Conservation (phyloP, 2,113 vertebrate genomes). For the Osmerus eperlanus region DNA sequence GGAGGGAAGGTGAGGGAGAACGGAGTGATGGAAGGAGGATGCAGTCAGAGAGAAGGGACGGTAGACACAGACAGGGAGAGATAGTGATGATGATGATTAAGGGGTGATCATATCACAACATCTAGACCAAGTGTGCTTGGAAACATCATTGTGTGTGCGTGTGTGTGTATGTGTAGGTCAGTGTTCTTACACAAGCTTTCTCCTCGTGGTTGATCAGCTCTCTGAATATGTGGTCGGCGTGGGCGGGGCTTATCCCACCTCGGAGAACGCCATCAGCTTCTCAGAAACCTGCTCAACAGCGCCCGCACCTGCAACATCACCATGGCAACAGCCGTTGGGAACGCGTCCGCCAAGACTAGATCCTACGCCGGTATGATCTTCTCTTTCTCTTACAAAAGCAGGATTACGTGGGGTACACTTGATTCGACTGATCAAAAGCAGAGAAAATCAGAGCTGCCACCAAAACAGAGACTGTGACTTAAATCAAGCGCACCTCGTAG, state of each 20-base stretch:
- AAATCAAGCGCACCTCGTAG: no score
- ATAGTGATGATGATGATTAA: not conserved
- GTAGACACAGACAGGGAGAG: not conserved
- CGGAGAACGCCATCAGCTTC: conserved; percentile 78
- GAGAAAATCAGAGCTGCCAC: no score
- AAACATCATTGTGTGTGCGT: not conserved
- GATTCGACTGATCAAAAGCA: no score
- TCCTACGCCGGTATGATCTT: no score
- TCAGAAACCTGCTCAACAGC: conserved; percentile 78
- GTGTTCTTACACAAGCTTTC: conserved; percentile 79
- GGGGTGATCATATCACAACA: not conserved
- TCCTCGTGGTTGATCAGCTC: conserved; percentile 84
- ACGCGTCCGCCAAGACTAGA: no score
- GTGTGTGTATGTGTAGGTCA: not conserved
- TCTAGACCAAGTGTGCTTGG: not conserved
- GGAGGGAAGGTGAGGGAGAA: not conserved
- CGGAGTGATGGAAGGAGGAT: no score
- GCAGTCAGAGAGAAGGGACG: no score
- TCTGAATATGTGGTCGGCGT: conserved; percentile 84
- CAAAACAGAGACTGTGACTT: no score
- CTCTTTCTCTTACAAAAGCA: no score
- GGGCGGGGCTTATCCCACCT: conserved; percentile 86
- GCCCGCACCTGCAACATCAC: conserved; percentile 77
- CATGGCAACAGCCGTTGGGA: not conserved
- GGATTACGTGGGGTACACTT: no score